Conservation (phyloP, 2,113 vertebrate species). For the Probosciger aterrimus region DNA sequence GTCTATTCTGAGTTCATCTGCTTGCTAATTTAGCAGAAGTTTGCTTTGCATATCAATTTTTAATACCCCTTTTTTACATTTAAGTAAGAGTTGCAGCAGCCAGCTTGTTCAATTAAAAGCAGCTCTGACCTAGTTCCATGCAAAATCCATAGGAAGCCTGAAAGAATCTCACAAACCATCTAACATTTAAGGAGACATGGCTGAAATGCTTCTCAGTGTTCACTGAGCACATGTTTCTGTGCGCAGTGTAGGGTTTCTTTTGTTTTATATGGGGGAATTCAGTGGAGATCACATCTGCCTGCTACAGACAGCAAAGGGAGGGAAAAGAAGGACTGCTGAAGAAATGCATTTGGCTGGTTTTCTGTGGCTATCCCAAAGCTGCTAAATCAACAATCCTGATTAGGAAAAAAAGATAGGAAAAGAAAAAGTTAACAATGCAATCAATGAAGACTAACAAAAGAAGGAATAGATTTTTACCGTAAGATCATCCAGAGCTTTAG, state of each 20-base stretch:
- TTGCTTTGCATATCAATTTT: constrained; percentile 73
- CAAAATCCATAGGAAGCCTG: constrained; percentile 62
- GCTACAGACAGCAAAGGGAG: not conserved
- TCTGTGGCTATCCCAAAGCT: not conserved
- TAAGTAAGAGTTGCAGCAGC: constrained; percentile 56
- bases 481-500: not conserved
- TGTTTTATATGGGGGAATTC: not conserved
- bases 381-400: not conserved
- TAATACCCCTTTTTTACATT: constrained; percentile 64
- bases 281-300: not conserved
- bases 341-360: not conserved
- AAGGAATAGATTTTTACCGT: not conserved
- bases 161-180: not conserved
- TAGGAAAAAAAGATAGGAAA: not conserved
- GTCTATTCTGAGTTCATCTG: constrained; percentile 40
- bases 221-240: not conserved
- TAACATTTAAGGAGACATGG: constrained; percentile 23
- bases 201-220: not conserved
- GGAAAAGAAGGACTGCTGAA: not conserved
- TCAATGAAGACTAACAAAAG: not conserved
- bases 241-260: not conserved
- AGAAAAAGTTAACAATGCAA: not conserved
- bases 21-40: constrained; percentile 69
- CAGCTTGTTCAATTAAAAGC: constrained; percentile 61
- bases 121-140: constrained; percentile 72